Evolutionary conservation across 2,888 invertebrate species (phyloP).

Genomic region (Tridacna gigas): DNA sequence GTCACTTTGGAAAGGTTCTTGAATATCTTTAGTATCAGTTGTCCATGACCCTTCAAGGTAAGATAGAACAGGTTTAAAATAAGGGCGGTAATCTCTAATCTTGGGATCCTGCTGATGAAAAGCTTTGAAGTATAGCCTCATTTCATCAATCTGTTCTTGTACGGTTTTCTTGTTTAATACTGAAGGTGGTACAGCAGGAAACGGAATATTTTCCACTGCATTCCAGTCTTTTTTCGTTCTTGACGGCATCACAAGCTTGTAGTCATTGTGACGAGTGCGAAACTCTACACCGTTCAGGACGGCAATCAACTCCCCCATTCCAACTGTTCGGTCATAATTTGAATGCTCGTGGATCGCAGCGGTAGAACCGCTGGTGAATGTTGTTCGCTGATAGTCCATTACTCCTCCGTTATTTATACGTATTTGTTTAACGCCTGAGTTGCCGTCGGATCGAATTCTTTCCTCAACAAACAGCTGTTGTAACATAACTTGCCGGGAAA

Average conservation of each 20-base stretch:
- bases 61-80: conserved; percentile 78
- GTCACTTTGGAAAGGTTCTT: conserved; percentile 80
- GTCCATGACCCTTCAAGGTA: conserved; percentile 81
- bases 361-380: conserved; percentile 51
- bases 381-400: conserved; percentile 61
- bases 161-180: conserved; percentile 67
- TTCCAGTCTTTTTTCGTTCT: conserved; percentile 62
- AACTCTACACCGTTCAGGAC: conserved; percentile 81
- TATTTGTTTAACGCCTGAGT: conserved; percentile 67
- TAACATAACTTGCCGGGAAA: conserved; percentile 73
- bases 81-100: conserved; percentile 72
- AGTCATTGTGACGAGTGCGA: conserved; percentile 81
- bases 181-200: conserved; percentile 76
- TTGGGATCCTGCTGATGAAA: conserved; percentile 72
- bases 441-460: conserved; percentile 64
- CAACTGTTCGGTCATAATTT: conserved; percentile 74
- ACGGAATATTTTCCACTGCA: conserved; percentile 73
- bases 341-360: conserved; percentile 78
- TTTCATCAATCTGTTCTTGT: conserved; percentile 72
- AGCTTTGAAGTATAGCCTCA: conserved; percentile 80
- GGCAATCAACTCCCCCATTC: conserved; percentile 74
- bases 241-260: conserved; percentile 74
- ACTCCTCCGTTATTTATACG: conserved; percentile 56
- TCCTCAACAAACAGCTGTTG: conserved; percentile 76
- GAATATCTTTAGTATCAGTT: conserved; percentile 63